These are phyloP conservation scores for Epinotia nisella DNA, from an alignment of 2,888 invertebrate genomes.

Conservation along the genomic window DNA sequence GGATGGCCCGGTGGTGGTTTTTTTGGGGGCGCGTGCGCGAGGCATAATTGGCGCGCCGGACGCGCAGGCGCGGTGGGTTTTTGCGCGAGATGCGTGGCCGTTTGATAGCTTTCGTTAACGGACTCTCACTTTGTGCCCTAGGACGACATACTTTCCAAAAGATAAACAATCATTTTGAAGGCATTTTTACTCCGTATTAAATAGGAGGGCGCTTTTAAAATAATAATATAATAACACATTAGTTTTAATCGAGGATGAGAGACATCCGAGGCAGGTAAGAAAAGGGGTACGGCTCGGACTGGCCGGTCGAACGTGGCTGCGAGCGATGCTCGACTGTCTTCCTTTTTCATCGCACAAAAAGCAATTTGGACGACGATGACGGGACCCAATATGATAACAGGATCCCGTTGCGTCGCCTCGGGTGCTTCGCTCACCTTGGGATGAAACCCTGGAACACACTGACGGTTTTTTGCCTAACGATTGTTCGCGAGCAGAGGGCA, in stretches of 20 bases:
- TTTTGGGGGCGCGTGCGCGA: slow-evolving; percentile 82
- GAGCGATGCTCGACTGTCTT: slow-evolving; percentile 67
- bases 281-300: slow-evolving; percentile 69
- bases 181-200: neutral
- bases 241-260: slow-evolving; percentile 52
- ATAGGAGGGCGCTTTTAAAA: neutral
- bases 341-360: slow-evolving; percentile 75
- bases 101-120: slow-evolving; percentile 58
- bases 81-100: slow-evolving; percentile 55
- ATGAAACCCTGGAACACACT: slow-evolving; percentile 53
- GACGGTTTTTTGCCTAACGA: slow-evolving; percentile 61
- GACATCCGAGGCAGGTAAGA: slow-evolving; percentile 72
- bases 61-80: slow-evolving; percentile 65
- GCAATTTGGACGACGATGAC: slow-evolving; percentile 77
- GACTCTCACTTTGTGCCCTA: slow-evolving; percentile 45
- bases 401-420: slow-evolving; percentile 81
- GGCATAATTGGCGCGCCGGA: slow-evolving; percentile 77
- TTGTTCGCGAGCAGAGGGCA: slow-evolving; percentile 42
- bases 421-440: slow-evolving; percentile 59
- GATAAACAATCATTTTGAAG: neutral
- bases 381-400: slow-evolving; percentile 80
- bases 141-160: slow-evolving; percentile 31
- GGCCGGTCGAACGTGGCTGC: slow-evolving; percentile 66
- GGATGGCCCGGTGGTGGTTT: slow-evolving; percentile 72
- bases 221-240: slow-evolving; percentile 34